phyloP scores from a whole-genome alignment of 1,140 invertebrate genomes.

The Palaemon carinicauda region DNA sequence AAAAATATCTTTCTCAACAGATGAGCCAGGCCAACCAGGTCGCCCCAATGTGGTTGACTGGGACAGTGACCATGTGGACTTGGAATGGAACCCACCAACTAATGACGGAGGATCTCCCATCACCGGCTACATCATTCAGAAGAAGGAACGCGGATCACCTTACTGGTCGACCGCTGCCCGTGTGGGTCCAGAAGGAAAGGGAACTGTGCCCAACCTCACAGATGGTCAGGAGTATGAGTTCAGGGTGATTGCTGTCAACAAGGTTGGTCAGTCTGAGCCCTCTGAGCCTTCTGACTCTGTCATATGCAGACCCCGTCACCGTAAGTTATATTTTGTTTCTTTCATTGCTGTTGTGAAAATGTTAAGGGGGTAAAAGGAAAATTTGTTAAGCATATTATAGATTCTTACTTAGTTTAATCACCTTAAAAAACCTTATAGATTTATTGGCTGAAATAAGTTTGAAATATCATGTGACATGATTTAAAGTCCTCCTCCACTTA shows the following conservation, averaged over 20 bases:
- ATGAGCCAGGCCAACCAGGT: slow-evolving; percentile 90
- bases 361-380: too few relatives aligned
- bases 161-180: slow-evolving; percentile 90
- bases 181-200: slow-evolving; percentile 78
- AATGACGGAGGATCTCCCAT: slow-evolving; percentile 89
- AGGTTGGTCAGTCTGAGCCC: slow-evolving; percentile 93
- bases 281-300: slow-evolving; percentile 86
- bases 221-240: slow-evolving; percentile 98
- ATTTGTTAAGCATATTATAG: too few relatives aligned
- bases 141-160: slow-evolving; percentile 91
- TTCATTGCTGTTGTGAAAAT: background rate
- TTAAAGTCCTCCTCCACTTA: too few relatives aligned
- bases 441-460: too few relatives aligned
- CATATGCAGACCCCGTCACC: slow-evolving; percentile 83
- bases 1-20: slow-evolving; percentile 66
- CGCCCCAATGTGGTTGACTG: slow-evolving; percentile 89
- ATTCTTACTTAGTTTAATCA: too few relatives aligned
- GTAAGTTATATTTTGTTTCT: slow-evolving; percentile 67
- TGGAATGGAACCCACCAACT: slow-evolving; percentile 87
- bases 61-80: slow-evolving; percentile 91
- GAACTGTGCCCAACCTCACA: slow-evolving; percentile 85
- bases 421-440: too few relatives aligned
- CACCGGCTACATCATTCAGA: slow-evolving; percentile 93
- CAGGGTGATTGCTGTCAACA: slow-evolving; percentile 92
- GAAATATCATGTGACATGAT: too few relatives aligned